Percentiles rank a stretch among this genome's conserved stretches.
Conservation (phyloP, 2,888 invertebrate genomes). For the Julus scandinavius region DNA sequence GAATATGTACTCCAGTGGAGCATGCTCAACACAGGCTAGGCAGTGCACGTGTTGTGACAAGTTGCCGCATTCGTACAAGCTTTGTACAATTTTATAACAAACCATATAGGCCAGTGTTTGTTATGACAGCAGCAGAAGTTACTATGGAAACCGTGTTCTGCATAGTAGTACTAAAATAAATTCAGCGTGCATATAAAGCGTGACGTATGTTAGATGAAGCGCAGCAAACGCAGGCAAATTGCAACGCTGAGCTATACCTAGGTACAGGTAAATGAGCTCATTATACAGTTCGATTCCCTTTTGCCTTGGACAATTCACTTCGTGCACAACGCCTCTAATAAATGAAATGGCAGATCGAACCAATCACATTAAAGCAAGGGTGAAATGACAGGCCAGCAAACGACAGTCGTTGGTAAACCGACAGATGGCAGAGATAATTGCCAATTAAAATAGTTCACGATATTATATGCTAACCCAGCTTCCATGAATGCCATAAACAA, state of each 20-base stretch:
- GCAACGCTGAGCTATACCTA: not conserved
- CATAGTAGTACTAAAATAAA: conserved; percentile 23
- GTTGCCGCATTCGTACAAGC: not conserved
- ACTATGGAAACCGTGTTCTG: not conserved
- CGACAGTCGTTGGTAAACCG: not conserved
- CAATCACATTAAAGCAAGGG: conserved; percentile 42
- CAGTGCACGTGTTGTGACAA: not conserved
- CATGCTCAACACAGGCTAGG: not conserved
- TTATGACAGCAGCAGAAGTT: conserved; percentile 35
- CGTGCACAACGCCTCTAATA: conserved; percentile 29
- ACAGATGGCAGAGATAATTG: conserved; percentile 38
- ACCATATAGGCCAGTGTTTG: not conserved
- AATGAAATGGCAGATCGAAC: conserved; percentile 42
- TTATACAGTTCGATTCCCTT: conserved; percentile 42
- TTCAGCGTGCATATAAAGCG: conserved; percentile 28
- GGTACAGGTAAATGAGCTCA: conserved; percentile 15
- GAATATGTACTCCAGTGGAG: not conserved
- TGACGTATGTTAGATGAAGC: conserved; percentile 29
- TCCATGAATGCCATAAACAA: not conserved
- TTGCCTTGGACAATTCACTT: conserved; percentile 15
- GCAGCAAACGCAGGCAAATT: not conserved
- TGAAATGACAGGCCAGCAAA: conserved; percentile 9
- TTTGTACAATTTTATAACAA: not conserved
- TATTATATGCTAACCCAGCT: not conserved
- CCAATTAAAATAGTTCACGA: conserved; percentile 29